Evolutionary conservation across 1,140 invertebrate genomes (phyloP), one percentile per base, ranked within the genome.

Genomic region (Dryas iulia): DNA sequence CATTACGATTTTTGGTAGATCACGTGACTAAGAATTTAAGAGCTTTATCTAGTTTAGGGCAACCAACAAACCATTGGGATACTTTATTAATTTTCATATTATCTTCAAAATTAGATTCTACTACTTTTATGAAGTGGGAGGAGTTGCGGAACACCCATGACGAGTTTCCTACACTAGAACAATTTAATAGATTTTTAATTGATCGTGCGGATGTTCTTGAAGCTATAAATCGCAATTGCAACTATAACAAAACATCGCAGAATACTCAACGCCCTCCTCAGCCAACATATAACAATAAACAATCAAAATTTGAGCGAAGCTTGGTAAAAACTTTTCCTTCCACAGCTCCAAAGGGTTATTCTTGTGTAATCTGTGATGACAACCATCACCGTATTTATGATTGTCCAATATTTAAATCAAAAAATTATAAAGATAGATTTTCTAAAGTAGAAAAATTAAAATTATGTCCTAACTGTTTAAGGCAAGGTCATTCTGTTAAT

Each of bases 121-220:
- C 11, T 10, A 77, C 66, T 25, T 24, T 35, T 7, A 14, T 47
- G 2, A 72, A 74, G 18, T 77, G 74, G 69, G 72, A 77, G 35
- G 76, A 77, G 56, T 39, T 57, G 18, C 59, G 65, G 21, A 70
- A 61, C 26, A 31, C 5, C 2, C 25, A 66, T 12, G 5, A 21
- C 23, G 63, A 70, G 5, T 47, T 52, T 18, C 73, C 72, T 26
- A 63, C 54, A n/a, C 35, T 74, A 39, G 21, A 58, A 7, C 39
- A 74, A 28, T 74, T 73, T 35, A 39, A 59, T 63, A 69, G 71
- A 23, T 73, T 78, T 58, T 58, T 75, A 31, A 69, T 7, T 23
- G 58, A 71, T 58, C 71, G 73, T 10, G 73, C 76, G n/a, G 58
- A 75, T 56, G 69, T 78, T 30, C 58, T 77, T 58, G 75, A 69